Conservation (phyloP, 2,113 vertebrate genomes). For the Jacana jacana region DNA sequence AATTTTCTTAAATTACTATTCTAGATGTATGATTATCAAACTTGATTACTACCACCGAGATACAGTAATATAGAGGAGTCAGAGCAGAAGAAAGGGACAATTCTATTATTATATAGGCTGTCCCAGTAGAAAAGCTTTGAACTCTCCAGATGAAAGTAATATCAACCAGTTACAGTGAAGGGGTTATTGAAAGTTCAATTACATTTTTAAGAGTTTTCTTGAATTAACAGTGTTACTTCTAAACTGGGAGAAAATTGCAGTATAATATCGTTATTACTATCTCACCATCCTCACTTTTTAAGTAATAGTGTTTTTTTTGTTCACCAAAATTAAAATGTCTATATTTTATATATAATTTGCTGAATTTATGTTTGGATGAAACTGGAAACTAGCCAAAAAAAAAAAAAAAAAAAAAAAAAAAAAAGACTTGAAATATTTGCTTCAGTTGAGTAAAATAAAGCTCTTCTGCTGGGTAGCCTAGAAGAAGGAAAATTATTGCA, state of each 20-base stretch:
- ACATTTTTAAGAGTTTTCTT: neutral
- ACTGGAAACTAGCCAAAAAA: neutral
- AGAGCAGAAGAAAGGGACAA: neutral
- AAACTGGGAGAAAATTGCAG: neutral
- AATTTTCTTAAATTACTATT: conserved; percentile 30
- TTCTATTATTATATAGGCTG: neutral
- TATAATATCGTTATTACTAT: too few relatives aligned
- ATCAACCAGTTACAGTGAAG: conserved; percentile 18
- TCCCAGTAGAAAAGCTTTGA: neutral
- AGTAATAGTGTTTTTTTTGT: neutral
- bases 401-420: neutral
- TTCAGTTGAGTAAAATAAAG: conserved; percentile 8
- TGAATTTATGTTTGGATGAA: neutral
- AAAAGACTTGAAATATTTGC: neutral
- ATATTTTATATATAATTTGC: neutral
- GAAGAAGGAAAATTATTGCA: neutral
- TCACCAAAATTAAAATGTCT: neutral
- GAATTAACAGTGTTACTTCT: neutral
- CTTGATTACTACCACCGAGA: neutral
- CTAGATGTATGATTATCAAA: conserved; percentile 12
- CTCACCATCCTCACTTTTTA: neutral
- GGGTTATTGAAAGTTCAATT: conserved; percentile 31
- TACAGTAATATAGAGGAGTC: neutral
- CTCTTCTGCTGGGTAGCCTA: neutral
- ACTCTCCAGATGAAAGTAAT: conserved; percentile 17